These are phyloP conservation scores for Hyles vespertilio DNA, from an alignment of 1,140 invertebrate species.

Conservation along the genomic window DNA sequence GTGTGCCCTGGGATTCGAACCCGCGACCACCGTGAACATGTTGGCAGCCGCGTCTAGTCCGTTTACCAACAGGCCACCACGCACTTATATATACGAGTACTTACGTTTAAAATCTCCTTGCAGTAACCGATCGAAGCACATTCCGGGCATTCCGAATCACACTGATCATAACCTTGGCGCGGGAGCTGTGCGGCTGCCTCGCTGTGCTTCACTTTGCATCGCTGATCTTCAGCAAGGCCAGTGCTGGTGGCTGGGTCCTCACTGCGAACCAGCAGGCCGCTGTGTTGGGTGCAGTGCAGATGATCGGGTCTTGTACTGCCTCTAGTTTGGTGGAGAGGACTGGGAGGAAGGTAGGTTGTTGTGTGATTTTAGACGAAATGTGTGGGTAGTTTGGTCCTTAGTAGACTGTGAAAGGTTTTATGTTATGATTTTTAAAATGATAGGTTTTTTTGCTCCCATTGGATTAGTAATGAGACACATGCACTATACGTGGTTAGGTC, in stretches of 20 bases:
- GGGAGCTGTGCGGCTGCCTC: constrained; percentile 60
- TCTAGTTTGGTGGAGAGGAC: constrained; percentile 53
- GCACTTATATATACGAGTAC: too few relatives aligned
- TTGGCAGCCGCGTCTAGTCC: too few relatives aligned
- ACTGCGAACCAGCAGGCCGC: constrained; percentile 58
- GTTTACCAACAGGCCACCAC: too few relatives aligned
- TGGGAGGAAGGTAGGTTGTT: constrained; percentile 47
- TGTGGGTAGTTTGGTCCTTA: too few relatives aligned
- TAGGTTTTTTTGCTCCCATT: too few relatives aligned
- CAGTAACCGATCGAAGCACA: constrained; percentile 51
- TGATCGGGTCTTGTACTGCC: constrained; percentile 54
- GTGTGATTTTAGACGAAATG: neutral
- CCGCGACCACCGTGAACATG: too few relatives aligned
- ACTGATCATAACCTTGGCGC: constrained; percentile 50
- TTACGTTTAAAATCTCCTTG: constrained; percentile 1
- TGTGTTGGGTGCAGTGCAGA: constrained; percentile 50
- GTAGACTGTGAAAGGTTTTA: too few relatives aligned
- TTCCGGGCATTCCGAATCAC: constrained; percentile 61
- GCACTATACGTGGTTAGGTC: too few relatives aligned
- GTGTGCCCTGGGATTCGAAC: too few relatives aligned
- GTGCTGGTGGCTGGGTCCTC: constrained; percentile 40
- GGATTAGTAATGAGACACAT: too few relatives aligned
- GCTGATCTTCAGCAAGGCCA: constrained; percentile 55
- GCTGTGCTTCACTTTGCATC: constrained; percentile 65
- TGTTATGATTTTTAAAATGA: too few relatives aligned